These are phyloP conservation scores for Trachops cirrhosus DNA, from an alignment of 2,797 vertebrate genomes.

Conservation along the genomic window DNA sequence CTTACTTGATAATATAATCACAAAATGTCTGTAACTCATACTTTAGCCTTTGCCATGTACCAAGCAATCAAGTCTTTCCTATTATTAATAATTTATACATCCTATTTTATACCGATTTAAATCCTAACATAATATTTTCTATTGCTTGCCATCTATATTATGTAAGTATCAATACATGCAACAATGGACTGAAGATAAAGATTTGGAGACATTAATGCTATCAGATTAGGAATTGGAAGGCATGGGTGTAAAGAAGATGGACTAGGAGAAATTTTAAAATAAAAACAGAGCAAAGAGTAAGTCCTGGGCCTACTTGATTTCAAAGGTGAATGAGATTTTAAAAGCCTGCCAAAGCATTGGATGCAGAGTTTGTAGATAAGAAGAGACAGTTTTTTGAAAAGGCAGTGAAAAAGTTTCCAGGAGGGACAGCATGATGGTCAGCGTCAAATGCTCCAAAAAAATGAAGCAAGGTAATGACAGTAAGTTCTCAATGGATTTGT, in stretches of 20 bases:
- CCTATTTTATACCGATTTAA: neutral
- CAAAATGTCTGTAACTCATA: neutral
- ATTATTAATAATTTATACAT: neutral
- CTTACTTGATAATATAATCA: neutral
- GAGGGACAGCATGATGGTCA: neutral
- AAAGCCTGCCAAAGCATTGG: neutral
- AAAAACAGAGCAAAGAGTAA: neutral
- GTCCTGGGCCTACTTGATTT: neutral
- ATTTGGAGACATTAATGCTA: neutral
- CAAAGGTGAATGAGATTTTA: neutral
- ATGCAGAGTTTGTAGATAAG: neutral
- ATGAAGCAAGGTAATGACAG: too few species aligned
- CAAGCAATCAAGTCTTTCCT: neutral
- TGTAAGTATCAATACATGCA: neutral
- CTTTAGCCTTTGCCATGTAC: neutral
- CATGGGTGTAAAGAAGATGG: fast-evolving
- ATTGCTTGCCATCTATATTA: neutral
- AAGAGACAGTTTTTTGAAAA: neutral
- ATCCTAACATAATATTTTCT: neutral
- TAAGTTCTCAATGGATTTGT: neutral
- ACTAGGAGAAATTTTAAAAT: neutral
- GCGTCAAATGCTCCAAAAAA: neutral
- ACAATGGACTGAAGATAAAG: neutral
- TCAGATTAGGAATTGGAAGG: neutral
- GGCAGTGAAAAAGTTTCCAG: neutral